A percentile compares a stretch with the other conserved stretches of the same genome.
phyloP scores from a whole-genome alignment of 1,140 invertebrate species.

The Microplitis mediator region DNA sequence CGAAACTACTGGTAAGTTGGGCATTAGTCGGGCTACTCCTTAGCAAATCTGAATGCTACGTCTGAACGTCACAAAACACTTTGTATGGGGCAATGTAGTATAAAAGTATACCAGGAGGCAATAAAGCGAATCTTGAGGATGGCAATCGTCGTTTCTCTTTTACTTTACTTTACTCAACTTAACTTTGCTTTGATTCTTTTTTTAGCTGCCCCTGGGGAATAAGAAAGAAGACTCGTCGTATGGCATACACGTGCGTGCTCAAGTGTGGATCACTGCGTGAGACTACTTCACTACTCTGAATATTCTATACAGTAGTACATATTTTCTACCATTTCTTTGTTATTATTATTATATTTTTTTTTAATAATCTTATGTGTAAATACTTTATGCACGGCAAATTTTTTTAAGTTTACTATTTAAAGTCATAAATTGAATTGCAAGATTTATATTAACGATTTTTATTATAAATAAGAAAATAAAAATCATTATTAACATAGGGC shows the following conservation, averaged over 20 bases:
- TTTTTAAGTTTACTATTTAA: no score
- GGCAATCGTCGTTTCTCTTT: constrained; percentile 11
- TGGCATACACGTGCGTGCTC: constrained; percentile 23
- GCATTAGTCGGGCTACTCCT: neutral
- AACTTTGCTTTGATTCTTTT: no score
- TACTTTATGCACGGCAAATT: no score
- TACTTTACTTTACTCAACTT: no score
- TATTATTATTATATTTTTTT: no score
- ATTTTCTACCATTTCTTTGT: no score
- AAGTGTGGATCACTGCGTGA: neutral
- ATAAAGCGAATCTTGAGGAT: constrained; percentile 21
- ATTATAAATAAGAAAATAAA: no score
- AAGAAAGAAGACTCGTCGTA: neutral
- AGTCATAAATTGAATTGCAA: no score
- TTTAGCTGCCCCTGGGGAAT: neutral
- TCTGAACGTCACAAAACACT: constrained; percentile 10
- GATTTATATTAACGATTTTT: no score
- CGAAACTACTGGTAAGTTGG: neutral
- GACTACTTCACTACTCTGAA: neutral
- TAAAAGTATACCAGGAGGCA: constrained; percentile 8
- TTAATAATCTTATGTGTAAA: no score
- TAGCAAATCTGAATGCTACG: neutral
- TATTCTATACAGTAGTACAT: no score
- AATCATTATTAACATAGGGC: no score
- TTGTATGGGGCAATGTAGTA: neutral